These are phyloP conservation scores for Holotrichia oblita DNA, from an alignment of 1,140 invertebrate genomes.

Conservation along the genomic window DNA sequence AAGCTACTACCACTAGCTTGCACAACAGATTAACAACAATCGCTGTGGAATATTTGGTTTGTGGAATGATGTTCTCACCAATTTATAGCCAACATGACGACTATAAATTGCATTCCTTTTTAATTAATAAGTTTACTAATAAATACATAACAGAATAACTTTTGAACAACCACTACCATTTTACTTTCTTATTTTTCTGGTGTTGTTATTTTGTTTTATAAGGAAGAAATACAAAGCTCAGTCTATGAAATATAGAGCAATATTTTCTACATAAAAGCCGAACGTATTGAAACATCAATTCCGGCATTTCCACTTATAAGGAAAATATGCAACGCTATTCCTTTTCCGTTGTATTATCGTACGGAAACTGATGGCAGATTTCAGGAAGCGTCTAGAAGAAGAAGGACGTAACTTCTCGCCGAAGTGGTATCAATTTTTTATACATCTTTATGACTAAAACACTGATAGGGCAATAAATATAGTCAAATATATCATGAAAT, in stretches of 20 bases:
- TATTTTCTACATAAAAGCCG: conserved; percentile 16
- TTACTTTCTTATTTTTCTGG: background rate
- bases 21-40: too few relatives aligned
- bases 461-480: conserved; percentile 26
- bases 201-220: background rate
- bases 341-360: background rate
- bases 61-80: too few relatives aligned
- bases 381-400: background rate
- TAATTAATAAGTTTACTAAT: background rate
- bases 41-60: too few relatives aligned
- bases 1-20: too few relatives aligned
- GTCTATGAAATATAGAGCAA: conserved; percentile 6
- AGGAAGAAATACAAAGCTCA: background rate
- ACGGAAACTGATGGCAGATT: background rate
- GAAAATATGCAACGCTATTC: conserved; percentile 2
- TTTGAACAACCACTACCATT: background rate
- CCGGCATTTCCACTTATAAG: conserved; percentile 9
- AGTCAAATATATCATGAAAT: background rate
- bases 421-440: background rate
- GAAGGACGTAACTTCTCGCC: too few relatives aligned
- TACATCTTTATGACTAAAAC: background rate
- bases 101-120: too few relatives aligned
- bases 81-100: too few relatives aligned
- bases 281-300: conserved; percentile 15
- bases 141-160: background rate